These are phyloP conservation scores for Brachypterus glaber DNA, from an alignment of 2,888 invertebrate species.

Conservation along the genomic window DNA sequence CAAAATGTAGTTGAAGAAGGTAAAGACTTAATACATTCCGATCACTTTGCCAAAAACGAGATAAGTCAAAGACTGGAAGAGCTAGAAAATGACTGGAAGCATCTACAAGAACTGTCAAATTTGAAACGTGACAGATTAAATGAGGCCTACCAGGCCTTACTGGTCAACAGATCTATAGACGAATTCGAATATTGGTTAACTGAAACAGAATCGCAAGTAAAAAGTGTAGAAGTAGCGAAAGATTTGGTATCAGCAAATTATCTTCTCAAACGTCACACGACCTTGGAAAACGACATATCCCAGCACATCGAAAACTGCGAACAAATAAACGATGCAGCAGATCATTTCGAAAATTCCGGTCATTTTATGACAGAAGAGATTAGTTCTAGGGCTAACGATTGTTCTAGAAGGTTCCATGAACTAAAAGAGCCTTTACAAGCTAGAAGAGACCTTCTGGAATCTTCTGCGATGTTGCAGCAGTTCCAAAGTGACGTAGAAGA, in stretches of 20 bases:
- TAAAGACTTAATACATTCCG: constrained; percentile 59
- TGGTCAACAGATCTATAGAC: constrained; percentile 80
- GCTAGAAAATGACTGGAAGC: constrained; percentile 78
- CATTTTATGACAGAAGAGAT: constrained; percentile 90
- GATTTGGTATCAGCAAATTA: constrained; percentile 81
- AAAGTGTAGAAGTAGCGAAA: constrained; percentile 72
- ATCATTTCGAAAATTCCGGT: constrained; percentile 64
- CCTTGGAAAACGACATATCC: constrained; percentile 78
- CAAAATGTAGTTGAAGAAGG: constrained; percentile 75
- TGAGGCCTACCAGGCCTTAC: constrained; percentile 84
- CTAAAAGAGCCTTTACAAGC: constrained; percentile 87
- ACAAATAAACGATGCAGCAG: constrained; percentile 67
- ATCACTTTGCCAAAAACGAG: constrained; percentile 84
- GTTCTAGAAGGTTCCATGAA: constrained; percentile 48
- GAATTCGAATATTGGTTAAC: constrained; percentile 93
- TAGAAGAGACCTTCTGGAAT: constrained; percentile 83
- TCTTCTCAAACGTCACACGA: constrained; percentile 67
- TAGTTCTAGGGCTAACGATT: constrained; percentile 57
- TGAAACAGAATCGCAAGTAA: constrained; percentile 65
- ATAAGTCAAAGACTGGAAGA: constrained; percentile 76
- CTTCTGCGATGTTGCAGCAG: constrained; percentile 78
- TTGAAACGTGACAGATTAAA: constrained; percentile 76
- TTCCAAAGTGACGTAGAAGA: constrained; percentile 89
- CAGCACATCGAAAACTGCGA: constrained; percentile 77
- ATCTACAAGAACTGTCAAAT: constrained; percentile 70